Evolutionary conservation across 2,113 vertebrate species (phyloP).

Genomic region (Odontophorus gujanensis): DNA sequence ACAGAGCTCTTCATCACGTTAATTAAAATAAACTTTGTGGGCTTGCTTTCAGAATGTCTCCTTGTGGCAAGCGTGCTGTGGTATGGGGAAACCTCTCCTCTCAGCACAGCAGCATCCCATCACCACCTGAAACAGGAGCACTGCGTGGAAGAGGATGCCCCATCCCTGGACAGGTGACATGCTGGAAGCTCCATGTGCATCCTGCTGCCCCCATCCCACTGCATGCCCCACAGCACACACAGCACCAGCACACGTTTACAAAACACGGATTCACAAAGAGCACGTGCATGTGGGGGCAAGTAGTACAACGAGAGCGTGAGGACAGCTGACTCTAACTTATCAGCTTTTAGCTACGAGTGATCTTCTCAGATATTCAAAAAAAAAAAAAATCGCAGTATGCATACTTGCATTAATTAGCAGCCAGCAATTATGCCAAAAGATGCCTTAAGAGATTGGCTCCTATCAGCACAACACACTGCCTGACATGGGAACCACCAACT

Average conservation of each 20-base stretch:
- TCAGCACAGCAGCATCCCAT: not conserved
- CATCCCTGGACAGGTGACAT: not conserved
- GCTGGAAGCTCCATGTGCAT: not conserved
- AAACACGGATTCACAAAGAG: not conserved
- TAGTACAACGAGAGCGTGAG: not conserved
- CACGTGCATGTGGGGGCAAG: not conserved
- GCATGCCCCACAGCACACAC: rapidly evolving
- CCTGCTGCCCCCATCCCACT: not conserved
- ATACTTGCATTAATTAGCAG: not conserved
- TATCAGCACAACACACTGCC: not conserved
- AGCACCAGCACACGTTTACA: not conserved
- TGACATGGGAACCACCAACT: not conserved
- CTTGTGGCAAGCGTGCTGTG: rapidly evolving
- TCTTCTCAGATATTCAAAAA: not conserved
- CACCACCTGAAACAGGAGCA: not conserved
- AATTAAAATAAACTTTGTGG: not conserved
- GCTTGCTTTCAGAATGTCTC: not conserved
- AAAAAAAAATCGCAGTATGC: not conserved
- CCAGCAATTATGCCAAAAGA: not conserved
- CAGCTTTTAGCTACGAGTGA: not conserved
- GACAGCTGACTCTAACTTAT: not conserved
- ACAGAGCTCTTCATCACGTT: not conserved
- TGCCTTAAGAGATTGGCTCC: not conserved
- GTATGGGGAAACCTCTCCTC: not conserved
- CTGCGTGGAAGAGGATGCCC: too few relatives aligned